Evolutionary conservation across 2,888 invertebrate species (phyloP).

Genomic region (Stenodera caucasica): DNA sequence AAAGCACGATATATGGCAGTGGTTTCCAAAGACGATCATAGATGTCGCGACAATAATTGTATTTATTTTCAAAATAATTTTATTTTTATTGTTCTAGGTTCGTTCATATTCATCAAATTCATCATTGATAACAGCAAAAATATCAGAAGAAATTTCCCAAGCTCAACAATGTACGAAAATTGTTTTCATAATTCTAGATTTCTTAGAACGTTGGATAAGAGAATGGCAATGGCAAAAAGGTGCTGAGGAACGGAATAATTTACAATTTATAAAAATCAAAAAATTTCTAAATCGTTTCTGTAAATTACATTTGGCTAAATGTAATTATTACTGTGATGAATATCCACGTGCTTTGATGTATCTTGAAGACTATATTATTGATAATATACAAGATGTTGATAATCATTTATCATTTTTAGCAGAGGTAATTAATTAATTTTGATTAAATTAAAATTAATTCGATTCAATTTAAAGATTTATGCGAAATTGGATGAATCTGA

Average conservation of each 20-base stretch:
- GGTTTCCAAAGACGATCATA: too few relatives aligned
- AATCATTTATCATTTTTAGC: conserved; percentile 67
- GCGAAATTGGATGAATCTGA: conserved; percentile 88
- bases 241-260: conserved; percentile 37
- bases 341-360: conserved; percentile 75
- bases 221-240: conserved; percentile 60
- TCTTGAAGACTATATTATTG: conserved; percentile 71
- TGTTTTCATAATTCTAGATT: conserved; percentile 74
- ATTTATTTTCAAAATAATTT: not conserved
- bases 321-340: conserved; percentile 75
- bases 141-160: not conserved
- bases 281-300: conserved; percentile 57
- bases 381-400: conserved; percentile 59
- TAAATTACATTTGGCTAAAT: conserved; percentile 68
- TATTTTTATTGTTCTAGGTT: conserved; percentile 9
- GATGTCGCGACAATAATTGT: not conserved
- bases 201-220: conserved; percentile 73
- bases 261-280: conserved; percentile 43
- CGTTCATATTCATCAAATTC: not conserved
- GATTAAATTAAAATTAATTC: not conserved
- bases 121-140: not conserved
- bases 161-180: conserved; percentile 64
- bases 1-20: too few relatives aligned
- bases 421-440: conserved; percentile 47
- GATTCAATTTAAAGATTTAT: conserved; percentile 66